These are phyloP conservation scores for Hydrolagus colliei DNA, from an alignment of 2,797 vertebrate species.

Conservation along the genomic window DNA sequence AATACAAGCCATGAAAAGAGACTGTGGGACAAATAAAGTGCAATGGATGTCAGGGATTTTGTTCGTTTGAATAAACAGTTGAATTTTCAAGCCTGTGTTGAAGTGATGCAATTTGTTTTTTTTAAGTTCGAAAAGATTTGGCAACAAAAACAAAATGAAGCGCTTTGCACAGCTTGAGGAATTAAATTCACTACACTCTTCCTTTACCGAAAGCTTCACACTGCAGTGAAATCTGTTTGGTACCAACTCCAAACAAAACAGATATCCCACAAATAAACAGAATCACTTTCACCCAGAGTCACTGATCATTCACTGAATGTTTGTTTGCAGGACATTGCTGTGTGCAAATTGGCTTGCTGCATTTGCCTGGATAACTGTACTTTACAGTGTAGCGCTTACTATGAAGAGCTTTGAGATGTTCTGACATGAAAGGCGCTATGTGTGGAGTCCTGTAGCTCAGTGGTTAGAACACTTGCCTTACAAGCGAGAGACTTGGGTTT, in stretches of 20 bases:
- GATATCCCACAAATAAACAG: background rate
- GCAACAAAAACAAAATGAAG: background rate
- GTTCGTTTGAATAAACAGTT: background rate
- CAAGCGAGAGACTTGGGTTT: no score
- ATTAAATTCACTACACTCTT: slow-evolving; percentile 1
- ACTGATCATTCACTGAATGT: no score
- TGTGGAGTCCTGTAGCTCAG: no score
- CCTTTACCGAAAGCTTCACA: background rate
- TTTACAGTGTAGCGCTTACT: no score
- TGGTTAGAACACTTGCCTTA: no score
- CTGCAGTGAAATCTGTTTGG: background rate
- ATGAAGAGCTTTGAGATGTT: no score
- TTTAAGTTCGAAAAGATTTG: background rate
- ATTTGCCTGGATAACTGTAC: no score
- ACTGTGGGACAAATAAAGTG: background rate
- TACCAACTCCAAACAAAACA: background rate
- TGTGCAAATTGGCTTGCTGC: no score
- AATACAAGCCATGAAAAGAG: background rate
- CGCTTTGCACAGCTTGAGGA: background rate
- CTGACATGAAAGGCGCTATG: no score
- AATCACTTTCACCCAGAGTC: background rate
- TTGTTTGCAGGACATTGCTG: no score
- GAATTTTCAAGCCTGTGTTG: background rate
- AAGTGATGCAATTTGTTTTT: background rate
- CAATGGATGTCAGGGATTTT: background rate